Conservation (phyloP, 1,140 invertebrate species). For the Drosophila sp. region DNA sequence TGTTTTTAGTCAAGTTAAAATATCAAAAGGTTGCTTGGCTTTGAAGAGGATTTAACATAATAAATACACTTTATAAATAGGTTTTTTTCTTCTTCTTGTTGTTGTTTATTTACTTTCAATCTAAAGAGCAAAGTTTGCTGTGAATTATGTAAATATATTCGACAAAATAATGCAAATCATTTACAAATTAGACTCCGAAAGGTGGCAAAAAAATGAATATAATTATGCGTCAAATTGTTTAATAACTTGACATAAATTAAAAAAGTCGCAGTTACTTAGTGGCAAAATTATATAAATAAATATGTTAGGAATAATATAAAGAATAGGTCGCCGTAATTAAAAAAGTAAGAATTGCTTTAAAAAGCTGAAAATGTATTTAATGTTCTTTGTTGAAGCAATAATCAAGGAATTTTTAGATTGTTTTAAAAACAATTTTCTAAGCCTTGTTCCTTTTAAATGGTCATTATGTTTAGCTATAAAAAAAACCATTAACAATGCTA, state of each 20-base stretch:
- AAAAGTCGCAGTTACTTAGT: not conserved
- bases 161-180: conserved; percentile 6
- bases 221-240: not conserved
- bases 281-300: no score
- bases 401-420: no score
- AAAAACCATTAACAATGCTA: not conserved
- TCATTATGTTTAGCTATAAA: no score
- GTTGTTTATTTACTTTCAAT: conserved; percentile 15
- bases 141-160: conserved; percentile 29
- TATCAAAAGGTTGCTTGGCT: conserved; percentile 57
- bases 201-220: not conserved
- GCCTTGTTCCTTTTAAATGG: no score
- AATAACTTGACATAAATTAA: not conserved
- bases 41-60: conserved; percentile 65
- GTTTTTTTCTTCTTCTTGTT: conserved; percentile 5
- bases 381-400: no score
- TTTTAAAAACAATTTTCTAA: no score
- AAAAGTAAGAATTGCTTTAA: no score
- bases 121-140: conserved; percentile 56
- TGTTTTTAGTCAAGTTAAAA: conserved; percentile 57
- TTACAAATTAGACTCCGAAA: conserved; percentile 4
- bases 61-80: conserved; percentile 61
- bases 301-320: no score
- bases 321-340: no score
- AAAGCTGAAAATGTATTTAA: no score